Percentiles rank a stretch among this genome's conserved stretches.
Evolutionary conservation across 2,888 invertebrate genomes (phyloP).

Genomic region (Resseliella maxima): DNA sequence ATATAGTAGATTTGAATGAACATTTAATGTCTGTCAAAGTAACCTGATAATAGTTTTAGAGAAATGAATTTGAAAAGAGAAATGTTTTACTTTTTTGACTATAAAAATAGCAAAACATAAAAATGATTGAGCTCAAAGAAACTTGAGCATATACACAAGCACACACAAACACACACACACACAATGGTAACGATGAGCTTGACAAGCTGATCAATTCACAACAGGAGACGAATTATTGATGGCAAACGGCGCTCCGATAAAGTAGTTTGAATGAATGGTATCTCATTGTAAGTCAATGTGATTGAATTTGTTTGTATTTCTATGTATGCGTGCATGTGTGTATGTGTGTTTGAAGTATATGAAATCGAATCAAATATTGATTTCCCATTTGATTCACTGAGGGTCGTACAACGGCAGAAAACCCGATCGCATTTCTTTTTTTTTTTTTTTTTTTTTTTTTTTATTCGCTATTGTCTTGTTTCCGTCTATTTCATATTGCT

Average conservation of each 20-base stretch:
- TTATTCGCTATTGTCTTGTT: not conserved
- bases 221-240: not conserved
- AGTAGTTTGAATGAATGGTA: not conserved
- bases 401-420: slow-evolving; percentile 15
- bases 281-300: slow-evolving; percentile 23
- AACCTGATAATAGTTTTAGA: too few relatives aligned
- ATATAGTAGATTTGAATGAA: too few relatives aligned
- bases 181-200: not conserved
- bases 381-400: slow-evolving; percentile 25
- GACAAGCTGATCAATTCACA: not conserved
- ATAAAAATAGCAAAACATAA: not conserved
- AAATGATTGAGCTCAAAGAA: not conserved
- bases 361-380: slow-evolving; percentile 51
- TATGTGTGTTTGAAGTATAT: not conserved
- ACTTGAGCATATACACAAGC: not conserved
- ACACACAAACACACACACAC: not conserved
- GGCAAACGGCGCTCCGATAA: not conserved
- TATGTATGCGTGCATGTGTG: not conserved
- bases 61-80: too few relatives aligned
- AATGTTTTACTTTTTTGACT: too few relatives aligned
- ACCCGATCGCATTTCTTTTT: not conserved
- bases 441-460: too few relatives aligned
- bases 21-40: too few relatives aligned
- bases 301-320: slow-evolving; percentile 32
- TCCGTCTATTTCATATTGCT: not conserved